A percentile compares a stretch with the other conserved stretches of the same genome.
Evolutionary conservation across 2,888 invertebrate species (phyloP).

Genomic region (Dynastes maya): DNA sequence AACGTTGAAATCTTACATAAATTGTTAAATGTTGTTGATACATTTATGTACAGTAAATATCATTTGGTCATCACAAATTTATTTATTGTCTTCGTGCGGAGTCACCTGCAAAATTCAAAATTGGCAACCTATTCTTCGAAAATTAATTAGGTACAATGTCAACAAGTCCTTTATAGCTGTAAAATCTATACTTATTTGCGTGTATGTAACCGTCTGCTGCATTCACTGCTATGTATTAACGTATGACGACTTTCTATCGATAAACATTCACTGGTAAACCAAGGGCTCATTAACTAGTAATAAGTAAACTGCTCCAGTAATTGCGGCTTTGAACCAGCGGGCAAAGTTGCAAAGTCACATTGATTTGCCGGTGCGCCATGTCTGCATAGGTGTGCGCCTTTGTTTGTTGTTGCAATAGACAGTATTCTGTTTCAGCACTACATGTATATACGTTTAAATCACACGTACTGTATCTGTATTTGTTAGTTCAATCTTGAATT

Average conservation of each 20-base stretch:
- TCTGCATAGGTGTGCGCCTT: background rate
- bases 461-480: too few relatives aligned
- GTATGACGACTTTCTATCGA: slow-evolving; percentile 3
- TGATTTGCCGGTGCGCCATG: background rate
- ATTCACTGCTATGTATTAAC: background rate
- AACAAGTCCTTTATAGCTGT: too few relatives aligned
- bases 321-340: slow-evolving; percentile 22
- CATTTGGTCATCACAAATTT: too few relatives aligned
- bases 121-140: too few relatives aligned
- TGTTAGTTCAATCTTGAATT: too few relatives aligned
- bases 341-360: slow-evolving; percentile 31
- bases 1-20: too few relatives aligned
- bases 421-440: background rate
- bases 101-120: too few relatives aligned
- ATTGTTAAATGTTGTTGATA: too few relatives aligned
- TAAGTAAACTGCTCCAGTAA: slow-evolving; percentile 28
- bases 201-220: background rate
- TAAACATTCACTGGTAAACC: slow-evolving; percentile 23
- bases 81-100: too few relatives aligned
- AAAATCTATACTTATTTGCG: background rate
- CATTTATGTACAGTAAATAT: too few relatives aligned
- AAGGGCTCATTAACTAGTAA: slow-evolving; percentile 26
- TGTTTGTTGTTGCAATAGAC: background rate
- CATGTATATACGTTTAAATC: too few relatives aligned
- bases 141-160: too few relatives aligned